Evolutionary conservation across 2,888 invertebrate species (phyloP), one percentile per base, ranked within the genome.

Genomic region (Noctua pronuba): DNA sequence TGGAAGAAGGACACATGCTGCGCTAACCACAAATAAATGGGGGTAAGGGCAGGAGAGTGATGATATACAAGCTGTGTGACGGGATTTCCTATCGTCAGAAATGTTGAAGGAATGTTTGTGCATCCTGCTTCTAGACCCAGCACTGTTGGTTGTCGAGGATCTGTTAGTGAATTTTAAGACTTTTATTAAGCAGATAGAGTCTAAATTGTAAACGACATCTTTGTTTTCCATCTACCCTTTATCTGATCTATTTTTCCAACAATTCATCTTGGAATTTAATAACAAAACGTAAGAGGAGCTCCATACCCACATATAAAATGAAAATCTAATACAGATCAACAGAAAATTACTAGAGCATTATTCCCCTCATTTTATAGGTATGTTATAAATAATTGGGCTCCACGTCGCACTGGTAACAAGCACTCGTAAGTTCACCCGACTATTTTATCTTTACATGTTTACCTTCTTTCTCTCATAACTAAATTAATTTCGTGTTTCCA

Each of bases 401-500:
- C 86, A 82, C 89, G 88, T 88, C 79, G 78, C 83, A 87, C 71
- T 82, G 78, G 86, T 88, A 85, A 91, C 86, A 87, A 87, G 83
- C 86, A 87, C 89, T 91, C 90, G 83, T 88, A 87, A 88, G 85
- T 86, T 90, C 90, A 89, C 85, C 90, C 86, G 78, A 90, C 91
- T 92, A 91, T 91, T 91, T 92, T 91, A 92, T 92, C 90, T 90
- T 89, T 87, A 89, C 88, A 89, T 92, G 88, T 93, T 92, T 93
- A 93, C 91, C 90, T 93, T 92, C 91, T 91, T 93, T 93, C 93
- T 94, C 93, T 94, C 93, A 93, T 94, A 94, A 93, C 92, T 92
- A 95, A 94, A 96, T 96, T 96, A 96, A 96, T 96, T 95, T 95
- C 92, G 94, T 94, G 93, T 95, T 95, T 94, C 94, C 94, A 95